These are phyloP conservation scores for Oscheius sp. DNA, from an alignment of 2,888 invertebrate genomes.

Conservation along the genomic window DNA sequence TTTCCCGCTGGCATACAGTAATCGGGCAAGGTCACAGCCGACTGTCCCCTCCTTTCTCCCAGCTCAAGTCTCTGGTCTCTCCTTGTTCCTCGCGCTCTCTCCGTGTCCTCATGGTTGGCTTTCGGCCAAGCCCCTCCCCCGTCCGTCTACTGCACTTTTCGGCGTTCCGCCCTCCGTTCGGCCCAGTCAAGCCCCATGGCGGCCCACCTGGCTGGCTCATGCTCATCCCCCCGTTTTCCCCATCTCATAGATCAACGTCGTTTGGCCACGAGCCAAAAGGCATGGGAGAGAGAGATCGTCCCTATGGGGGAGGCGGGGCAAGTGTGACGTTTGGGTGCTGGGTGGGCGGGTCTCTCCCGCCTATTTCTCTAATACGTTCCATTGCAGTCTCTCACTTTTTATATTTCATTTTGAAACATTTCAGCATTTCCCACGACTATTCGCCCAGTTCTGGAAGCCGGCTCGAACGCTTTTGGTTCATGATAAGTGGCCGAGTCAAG, in stretches of 20 bases:
- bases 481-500: conserved; percentile 7
- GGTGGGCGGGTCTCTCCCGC: conserved; percentile 9
- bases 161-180: background rate
- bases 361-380: conserved; percentile 28
- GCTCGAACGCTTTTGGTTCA: conserved; percentile 8
- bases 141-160: conserved; percentile 25
- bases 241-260: background rate
- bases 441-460: background rate
- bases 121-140: conserved; percentile 26
- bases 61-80: conserved; percentile 12
- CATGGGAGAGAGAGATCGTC: background rate
- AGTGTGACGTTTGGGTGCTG: background rate
- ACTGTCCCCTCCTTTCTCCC: conserved; percentile 8
- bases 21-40: conserved; percentile 11
- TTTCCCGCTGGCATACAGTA: conserved; percentile 23
- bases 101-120: conserved; percentile 33
- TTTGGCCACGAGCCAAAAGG: conserved; percentile 23
- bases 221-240: background rate
- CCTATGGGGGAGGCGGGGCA: conserved; percentile 4
- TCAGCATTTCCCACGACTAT: conserved; percentile 12
- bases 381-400: conserved; percentile 1
- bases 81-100: conserved; percentile 2
- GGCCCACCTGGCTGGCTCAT: conserved; percentile 1
- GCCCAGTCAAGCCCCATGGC: background rate
- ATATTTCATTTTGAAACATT: conserved; percentile 9